Base-by-base conservation (phyloP, 2,888 invertebrate species). In the Perdita meconis region DNA sequence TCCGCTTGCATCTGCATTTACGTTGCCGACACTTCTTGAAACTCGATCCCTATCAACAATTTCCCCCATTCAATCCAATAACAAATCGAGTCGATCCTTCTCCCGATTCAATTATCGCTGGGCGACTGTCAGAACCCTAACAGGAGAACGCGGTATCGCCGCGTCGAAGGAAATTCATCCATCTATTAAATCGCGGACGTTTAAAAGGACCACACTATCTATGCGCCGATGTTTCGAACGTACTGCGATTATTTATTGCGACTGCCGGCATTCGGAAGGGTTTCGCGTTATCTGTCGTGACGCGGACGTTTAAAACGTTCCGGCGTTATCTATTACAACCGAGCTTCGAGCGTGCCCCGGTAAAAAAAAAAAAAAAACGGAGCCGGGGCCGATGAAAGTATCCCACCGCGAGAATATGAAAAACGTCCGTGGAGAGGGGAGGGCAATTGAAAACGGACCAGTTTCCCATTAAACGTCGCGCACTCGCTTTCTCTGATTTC, bases 401-500 rank as follows among this genome's bases (percentile, higher is more conserved):
- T 26, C 53, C 13, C n/a, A 13, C 8, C 24, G 53, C 2, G 16
- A 47, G 16, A 63, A 50, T 38, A 50, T 50, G 50, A 38, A 38
- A 44, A 47, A 61, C 36, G 13, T 6, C 16, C 51, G 6, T 5
- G 2, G 22, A n/a, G n/a, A n/a, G n/a, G n/a, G n/a, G 6, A 13
- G 26, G 16, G 19, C 16, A 16, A 12, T 1, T 51, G 30, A 34
- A 30, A 30, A 34, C 16, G 30, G 30, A 30, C 53, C 30, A 19
- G 22, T 22, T 12, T 19, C 19, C 55, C 13, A 36, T 55, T 19
- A 12, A 36, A 55, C 19, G 19, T 10, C 16, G 36, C 19, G 4
- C 47, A 51, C 36, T 34, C 59, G 77, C 77, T 78, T 76, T 78
- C 78, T 65, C 78, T 60, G 77, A 70, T 76, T 80, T 76, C 71